Evolutionary conservation across 2,888 invertebrate species (phyloP).

Genomic region (Tetragonula carbonaria): DNA sequence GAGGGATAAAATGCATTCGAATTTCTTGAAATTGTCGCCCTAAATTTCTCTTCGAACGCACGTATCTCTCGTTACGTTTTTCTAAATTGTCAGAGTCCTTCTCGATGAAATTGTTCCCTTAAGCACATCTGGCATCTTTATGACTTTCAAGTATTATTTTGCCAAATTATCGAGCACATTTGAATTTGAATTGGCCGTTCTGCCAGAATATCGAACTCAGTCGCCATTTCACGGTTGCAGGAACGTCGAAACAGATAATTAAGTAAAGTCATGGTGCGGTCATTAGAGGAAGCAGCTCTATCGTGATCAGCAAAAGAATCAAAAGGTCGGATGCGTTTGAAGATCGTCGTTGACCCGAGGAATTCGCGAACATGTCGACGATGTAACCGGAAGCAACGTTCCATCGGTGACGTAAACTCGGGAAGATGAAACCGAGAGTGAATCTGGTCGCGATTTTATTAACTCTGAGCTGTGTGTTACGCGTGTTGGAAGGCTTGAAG

Average conservation of each 20-base stretch:
- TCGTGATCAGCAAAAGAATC: neutral
- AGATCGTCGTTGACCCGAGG: neutral
- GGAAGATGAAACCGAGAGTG: conserved; percentile 73
- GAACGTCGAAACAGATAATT: neutral
- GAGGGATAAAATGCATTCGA: no score
- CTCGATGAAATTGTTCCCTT: neutral
- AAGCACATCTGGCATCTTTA: neutral
- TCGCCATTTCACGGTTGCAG: conserved; percentile 28
- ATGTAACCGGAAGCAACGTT: conserved; percentile 41
- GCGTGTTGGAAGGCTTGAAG: conserved; percentile 38
- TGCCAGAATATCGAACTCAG: neutral
- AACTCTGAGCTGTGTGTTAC: conserved; percentile 57
- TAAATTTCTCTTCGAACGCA: no score
- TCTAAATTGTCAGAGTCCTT: no score
- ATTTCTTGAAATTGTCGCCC: no score
- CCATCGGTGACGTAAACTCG: conserved; percentile 39
- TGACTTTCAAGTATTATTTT: neutral
- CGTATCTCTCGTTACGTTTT: no score
- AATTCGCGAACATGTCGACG: conserved; percentile 8
- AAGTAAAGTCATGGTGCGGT: conserved; percentile 20
- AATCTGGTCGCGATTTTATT: conserved; percentile 76
- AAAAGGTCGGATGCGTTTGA: conserved; percentile 22
- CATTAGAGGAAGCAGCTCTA: neutral
- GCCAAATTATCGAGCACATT: neutral
- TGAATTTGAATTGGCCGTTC: neutral